Conservation (phyloP, 64 coral and sea anemone genomes). For the Orbicella faveolata region DNA sequence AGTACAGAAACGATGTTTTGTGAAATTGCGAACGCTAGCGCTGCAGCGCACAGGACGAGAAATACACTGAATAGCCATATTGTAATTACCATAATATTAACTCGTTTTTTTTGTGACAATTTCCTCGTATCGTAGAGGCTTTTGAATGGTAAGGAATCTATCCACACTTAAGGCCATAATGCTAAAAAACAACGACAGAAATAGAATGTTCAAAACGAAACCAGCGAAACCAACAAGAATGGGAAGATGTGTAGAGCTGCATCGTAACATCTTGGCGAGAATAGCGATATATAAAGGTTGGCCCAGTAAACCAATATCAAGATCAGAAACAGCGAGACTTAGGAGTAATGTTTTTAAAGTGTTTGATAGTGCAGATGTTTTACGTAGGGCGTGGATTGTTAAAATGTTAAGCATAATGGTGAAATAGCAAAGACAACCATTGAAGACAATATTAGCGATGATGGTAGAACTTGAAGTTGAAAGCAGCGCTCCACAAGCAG, state of each 20-base stretch:
- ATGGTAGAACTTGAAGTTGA: not conserved
- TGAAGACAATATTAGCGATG: not conserved
- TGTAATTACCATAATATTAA: not conserved
- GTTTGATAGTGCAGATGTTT: not conserved
- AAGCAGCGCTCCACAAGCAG: not conserved
- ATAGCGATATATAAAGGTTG: not conserved
- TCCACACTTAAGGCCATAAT: conserved; percentile 11
- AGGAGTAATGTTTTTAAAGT: conserved; percentile 1
- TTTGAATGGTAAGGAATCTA: conserved; percentile 1
- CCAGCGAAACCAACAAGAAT: not conserved
- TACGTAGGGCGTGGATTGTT: not conserved
- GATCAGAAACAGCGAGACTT: conserved; percentile 14
- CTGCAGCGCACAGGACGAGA: too few relatives aligned
- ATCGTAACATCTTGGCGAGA: not conserved
- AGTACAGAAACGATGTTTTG: too few relatives aligned
- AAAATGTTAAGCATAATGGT: not conserved
- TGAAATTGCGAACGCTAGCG: too few relatives aligned
- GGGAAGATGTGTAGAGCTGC: not conserved
- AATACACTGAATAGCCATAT: not conserved
- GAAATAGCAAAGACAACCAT: not conserved
- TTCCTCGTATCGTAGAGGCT: not conserved
- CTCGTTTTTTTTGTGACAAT: not conserved
- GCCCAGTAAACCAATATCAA: not conserved
- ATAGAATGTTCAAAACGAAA: not conserved
- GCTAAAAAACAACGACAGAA: not conserved